Evolutionary conservation across 2,797 vertebrate genomes (phyloP).

Genomic region (Tokudaia muenninki): DNA sequence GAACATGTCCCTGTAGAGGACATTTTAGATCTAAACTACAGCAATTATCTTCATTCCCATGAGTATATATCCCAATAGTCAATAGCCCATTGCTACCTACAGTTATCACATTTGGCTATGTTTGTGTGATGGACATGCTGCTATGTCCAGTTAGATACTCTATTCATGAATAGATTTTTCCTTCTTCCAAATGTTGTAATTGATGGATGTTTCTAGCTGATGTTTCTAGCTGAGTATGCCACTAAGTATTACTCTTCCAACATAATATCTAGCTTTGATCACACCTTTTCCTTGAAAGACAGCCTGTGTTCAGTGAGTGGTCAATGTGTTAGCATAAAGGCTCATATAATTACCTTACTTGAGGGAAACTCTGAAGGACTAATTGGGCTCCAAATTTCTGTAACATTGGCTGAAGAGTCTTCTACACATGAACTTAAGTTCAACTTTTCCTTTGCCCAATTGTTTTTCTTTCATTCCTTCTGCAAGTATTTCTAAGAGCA

Average conservation of each 20-base stretch:
- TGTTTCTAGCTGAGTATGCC: neutral
- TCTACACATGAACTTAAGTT: neutral
- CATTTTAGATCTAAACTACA: neutral
- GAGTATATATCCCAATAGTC: neutral
- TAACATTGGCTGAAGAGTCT: neutral
- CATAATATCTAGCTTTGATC: neutral
- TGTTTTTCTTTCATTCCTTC: constrained; percentile 8
- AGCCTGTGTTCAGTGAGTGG: neutral
- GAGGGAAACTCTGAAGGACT: neutral
- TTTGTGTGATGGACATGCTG: neutral
- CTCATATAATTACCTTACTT: neutral
- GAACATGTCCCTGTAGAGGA: no score
- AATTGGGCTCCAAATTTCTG: neutral
- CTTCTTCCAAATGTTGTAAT: neutral
- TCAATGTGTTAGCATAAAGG: neutral
- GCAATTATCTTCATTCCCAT: neutral
- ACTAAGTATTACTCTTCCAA: neutral
- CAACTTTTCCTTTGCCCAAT: neutral
- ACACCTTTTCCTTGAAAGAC: neutral
- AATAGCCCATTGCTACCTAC: neutral
- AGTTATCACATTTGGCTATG: constrained; percentile 6
- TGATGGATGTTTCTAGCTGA: no score
- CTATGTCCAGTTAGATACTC: neutral
- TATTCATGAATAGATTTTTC: constrained; percentile 4
- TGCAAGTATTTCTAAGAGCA: neutral